Percentiles rank a stretch among this genome's conserved stretches.
phyloP scores from a whole-genome alignment of 2,113 vertebrate species.

The Ia io region DNA sequence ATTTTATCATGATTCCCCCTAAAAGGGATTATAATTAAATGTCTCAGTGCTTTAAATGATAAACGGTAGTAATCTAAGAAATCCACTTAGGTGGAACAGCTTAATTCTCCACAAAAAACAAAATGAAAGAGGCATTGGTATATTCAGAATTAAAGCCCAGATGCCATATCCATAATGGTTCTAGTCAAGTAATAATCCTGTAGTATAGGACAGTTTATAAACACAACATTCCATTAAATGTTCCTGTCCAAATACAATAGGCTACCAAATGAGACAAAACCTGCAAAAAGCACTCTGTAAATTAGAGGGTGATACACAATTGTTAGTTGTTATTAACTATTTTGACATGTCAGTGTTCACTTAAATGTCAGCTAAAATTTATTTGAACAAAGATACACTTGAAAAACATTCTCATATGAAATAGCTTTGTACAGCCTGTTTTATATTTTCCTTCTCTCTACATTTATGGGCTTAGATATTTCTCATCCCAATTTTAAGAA shows the following conservation, averaged over 20 bases:
- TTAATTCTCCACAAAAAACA: background rate
- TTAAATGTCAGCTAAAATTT: conserved; percentile 28
- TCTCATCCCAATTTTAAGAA: background rate
- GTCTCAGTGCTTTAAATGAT: background rate
- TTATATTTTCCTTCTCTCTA: background rate
- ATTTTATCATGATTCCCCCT: background rate
- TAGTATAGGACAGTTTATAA: background rate
- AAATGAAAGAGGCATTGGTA: background rate
- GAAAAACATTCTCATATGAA: background rate
- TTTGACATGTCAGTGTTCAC: background rate
- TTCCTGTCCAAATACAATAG: background rate
- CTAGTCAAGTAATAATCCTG: background rate
- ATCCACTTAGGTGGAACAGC: background rate
- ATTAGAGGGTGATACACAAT: background rate
- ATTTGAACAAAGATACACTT: background rate
- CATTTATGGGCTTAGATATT: background rate
- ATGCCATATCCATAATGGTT: background rate
- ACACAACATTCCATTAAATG: background rate
- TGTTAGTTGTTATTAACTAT: conserved; percentile 36
- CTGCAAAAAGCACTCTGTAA: background rate
- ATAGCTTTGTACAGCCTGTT: background rate
- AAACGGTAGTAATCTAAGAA: background rate
- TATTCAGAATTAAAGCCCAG: background rate
- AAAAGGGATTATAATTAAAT: background rate
- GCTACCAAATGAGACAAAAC: conserved; percentile 1